phyloP scores from a whole-genome alignment of 2,113 vertebrate genomes.

The Podocnemis expansa region DNA sequence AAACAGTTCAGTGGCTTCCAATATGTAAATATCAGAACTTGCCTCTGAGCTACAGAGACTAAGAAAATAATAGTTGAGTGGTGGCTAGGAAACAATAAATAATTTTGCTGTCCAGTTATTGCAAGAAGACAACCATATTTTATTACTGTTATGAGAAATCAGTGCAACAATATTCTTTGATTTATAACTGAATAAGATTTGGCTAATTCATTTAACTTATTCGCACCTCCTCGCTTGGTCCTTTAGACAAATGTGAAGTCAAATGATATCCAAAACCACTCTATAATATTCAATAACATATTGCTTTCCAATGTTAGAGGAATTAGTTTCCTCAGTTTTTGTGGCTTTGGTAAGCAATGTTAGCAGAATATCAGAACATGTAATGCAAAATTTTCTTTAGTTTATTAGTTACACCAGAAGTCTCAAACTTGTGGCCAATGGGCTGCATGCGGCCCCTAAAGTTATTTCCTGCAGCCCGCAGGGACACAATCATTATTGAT shows the following conservation, averaged over 20 bases:
- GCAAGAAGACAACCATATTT: neutral
- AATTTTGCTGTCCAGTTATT: neutral
- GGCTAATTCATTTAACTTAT: neutral
- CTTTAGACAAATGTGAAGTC: neutral
- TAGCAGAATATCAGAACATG: neutral
- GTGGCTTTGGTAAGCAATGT: neutral
- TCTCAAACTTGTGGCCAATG: too few species aligned
- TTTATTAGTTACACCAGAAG: neutral
- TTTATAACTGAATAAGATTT: neutral
- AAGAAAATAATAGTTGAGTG: too few species aligned
- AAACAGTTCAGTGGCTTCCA: neutral
- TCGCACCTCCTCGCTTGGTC: neutral
- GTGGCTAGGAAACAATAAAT: neutral
- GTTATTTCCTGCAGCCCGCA: too few species aligned
- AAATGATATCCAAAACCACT: neutral
- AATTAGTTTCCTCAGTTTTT: neutral
- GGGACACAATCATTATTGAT: too few species aligned
- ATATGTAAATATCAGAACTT: neutral
- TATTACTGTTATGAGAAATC: neutral
- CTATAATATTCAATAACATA: neutral
- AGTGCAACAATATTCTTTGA: neutral
- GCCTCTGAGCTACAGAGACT: neutral
- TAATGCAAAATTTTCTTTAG: neutral
- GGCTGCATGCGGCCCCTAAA: too few species aligned
- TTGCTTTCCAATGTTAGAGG: neutral